phyloP scores from a whole-genome alignment of 2,888 invertebrate species.

The Leptarthrus brevirostris region DNA sequence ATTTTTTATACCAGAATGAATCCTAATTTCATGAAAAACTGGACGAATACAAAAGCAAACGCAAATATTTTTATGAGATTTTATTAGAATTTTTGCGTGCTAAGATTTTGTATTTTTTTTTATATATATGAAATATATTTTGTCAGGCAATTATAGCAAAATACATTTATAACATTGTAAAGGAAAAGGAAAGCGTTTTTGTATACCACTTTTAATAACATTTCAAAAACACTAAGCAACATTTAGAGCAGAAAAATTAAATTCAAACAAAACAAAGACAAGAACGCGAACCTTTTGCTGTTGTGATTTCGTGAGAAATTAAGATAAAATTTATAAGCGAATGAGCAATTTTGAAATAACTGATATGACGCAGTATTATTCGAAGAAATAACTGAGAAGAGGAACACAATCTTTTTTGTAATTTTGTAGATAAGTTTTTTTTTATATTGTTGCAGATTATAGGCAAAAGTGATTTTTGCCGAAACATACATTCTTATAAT shows the following conservation, averaged over 20 bases:
- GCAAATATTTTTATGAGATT: conserved; percentile 36
- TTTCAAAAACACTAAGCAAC: too few species aligned
- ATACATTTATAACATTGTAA: conserved; percentile 7
- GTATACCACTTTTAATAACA: background rate
- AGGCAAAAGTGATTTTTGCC: conserved; percentile 38
- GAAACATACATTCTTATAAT: conserved; percentile 17
- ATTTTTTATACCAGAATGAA: conserved; percentile 51
- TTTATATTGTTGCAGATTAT: conserved; percentile 26
- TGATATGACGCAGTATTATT: conserved; percentile 50
- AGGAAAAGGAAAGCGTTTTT: conserved; percentile 9
- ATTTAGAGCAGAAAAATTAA: too few species aligned
- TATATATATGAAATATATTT: conserved; percentile 29
- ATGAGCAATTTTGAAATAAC: conserved; percentile 32
- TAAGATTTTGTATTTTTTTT: conserved; percentile 34
- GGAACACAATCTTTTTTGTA: conserved; percentile 36
- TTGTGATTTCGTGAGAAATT: conserved; percentile 38
- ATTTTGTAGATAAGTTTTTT: conserved; percentile 44
- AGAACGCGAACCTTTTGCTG: conserved; percentile 7
- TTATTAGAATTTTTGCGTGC: conserved; percentile 36
- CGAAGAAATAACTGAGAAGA: conserved; percentile 35
- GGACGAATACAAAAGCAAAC: conserved; percentile 30
- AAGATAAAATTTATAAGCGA: conserved; percentile 11
- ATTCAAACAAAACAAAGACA: too few species aligned
- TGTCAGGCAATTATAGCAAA: conserved; percentile 28
- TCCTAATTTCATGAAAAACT: conserved; percentile 50